Base-by-base conservation (phyloP, 2,797 vertebrate species). In the Diplodus puntazzo region DNA sequence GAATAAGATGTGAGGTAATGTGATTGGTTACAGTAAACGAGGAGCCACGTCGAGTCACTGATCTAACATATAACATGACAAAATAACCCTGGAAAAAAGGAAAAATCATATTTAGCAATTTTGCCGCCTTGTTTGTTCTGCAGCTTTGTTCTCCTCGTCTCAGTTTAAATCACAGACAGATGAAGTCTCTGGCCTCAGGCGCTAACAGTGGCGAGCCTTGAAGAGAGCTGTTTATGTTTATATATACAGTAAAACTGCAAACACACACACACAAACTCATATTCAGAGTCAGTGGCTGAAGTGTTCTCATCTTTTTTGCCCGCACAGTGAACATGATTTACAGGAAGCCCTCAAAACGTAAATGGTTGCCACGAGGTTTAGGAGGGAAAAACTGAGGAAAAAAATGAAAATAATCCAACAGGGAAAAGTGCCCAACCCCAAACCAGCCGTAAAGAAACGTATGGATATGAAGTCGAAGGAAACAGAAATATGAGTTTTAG, bases 151-250 rank as follows among this genome's bases (percentile, higher is more conserved):
- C 27, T 54, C 20, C 43, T 49, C 57, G 7, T 21, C 45, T 62
- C 20, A 14, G 17, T 64, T 59, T 67, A 79, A 82, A 80, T 84
- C 62, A 65, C 63, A 74, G 65, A 72, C 78, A 73, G 69, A 77
- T 53, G 66, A 84, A 18, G 5, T 64, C 23, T 64, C 57, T 39
- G 30, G 50, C 57, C 39, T 30, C 12, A 21, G 69, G 62, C 59
- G 77, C 46, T 21, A 53, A 67, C 71, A 73, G 79, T 48, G 76
- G 57, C 39, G 21, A 61, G 54, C 72, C 64, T 58, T 18, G 16
- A 45, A 65, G 54, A 68, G 59, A 65, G 69, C 64, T 82, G 78
- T 87, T 87, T 81, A 72, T 81, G 69, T 86, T 75, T 74, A 63
- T 58, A 30, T 59, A 72, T 59, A 67, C 52, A 74, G 54, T 61